Evolutionary conservation across 2,113 vertebrate species (phyloP), one percentile per base, ranked within the genome.

Genomic region (Apteryx mantelli): DNA sequence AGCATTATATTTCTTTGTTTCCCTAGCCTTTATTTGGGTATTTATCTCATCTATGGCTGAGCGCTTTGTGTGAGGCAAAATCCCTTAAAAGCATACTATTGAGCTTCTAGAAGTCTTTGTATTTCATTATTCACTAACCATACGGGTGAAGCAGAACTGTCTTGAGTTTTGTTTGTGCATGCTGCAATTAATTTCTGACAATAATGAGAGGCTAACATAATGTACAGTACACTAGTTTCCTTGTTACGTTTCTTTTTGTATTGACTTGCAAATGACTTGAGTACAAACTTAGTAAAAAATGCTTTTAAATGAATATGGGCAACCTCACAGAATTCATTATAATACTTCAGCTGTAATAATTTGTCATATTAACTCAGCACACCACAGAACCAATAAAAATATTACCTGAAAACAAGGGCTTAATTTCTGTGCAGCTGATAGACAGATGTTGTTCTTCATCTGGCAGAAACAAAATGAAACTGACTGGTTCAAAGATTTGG

Each of bases 101-200:
- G 64, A 44, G 26, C 56, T 60, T 60, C 32, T 44, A 25, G 70
- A 42, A 48, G 40, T 24, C 48, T 24, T 42, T 78, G 22, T 28
- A 76, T 53, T 80, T 21, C 4, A 32, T 74, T 70, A 32, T 69
- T 85, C 61, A 16, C 13, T 56, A 63, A 52, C 34, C 5, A 13
- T 1, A 36, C n/a, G 15, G 34, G 21, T 60, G 66, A 81, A 91
- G 48, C 22, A 69, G 58, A 89, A 40, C 25, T 74, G 38, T 76
- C 34, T 64, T 15, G 44, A 64, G 32, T n/a, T 64, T 26, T 13
- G n/a, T 68, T 94, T 82, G n/a, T 65, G n/a, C 8, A 7, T 30
- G 82, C 73, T 84, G 89, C 82, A 93, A 42, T 91, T 97, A 87
- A 77, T 89, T 88, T 88, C 58, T 82, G 65, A 71, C 66, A 68